A percentile compares a stretch with the other conserved stretches of the same genome.
Conservation (phyloP, 2,113 vertebrate genomes). For the Natator depressus region DNA sequence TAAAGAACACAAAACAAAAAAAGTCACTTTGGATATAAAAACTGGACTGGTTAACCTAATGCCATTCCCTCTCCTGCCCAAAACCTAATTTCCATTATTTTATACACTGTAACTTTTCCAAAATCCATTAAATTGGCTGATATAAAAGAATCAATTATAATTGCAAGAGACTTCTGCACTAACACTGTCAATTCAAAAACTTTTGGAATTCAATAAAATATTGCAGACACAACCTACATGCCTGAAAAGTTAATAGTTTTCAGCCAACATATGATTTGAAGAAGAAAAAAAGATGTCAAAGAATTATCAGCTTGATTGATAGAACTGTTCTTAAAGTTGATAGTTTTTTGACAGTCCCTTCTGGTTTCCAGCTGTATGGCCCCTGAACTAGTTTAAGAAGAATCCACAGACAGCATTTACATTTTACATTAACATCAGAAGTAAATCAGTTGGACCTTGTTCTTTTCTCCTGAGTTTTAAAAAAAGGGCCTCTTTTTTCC, state of each 20-base stretch:
- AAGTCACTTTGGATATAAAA: not conserved
- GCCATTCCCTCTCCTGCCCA: not conserved
- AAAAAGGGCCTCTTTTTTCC: not conserved
- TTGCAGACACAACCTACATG: fast-evolving
- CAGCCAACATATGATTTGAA: fast-evolving
- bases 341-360: not conserved
- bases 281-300: not conserved
- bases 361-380: not conserved
- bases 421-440: not conserved
- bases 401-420: not conserved
- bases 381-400: fast-evolving
- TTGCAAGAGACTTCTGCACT: not conserved
- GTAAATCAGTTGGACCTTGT: not conserved
- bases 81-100: fast-evolving
- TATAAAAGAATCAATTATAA: fast-evolving
- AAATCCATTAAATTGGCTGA: not conserved
- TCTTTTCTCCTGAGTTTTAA: not conserved
- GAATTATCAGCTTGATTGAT: too few relatives aligned
- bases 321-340: fast-evolving
- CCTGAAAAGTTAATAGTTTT: fast-evolving
- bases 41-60: fast-evolving
- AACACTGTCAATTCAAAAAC: not conserved
- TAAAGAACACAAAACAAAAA: not conserved
- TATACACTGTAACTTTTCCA: fast-evolving
- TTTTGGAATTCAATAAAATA: not conserved